Conservation (phyloP, 2,797 vertebrate genomes). For the Pogonophryne albipinna region DNA sequence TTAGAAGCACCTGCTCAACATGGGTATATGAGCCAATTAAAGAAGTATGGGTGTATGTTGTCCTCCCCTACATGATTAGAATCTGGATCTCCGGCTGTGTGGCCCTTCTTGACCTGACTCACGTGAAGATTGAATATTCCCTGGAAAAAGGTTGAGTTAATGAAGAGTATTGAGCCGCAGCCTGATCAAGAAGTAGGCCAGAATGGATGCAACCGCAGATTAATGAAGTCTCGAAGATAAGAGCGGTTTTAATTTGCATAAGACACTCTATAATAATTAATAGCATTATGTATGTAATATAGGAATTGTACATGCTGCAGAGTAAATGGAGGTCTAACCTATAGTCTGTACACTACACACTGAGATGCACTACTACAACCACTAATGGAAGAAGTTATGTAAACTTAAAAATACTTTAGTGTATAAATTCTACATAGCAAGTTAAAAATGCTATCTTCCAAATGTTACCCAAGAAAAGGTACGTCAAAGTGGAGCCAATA, state of each 20-base stretch:
- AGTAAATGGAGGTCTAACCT: conserved; percentile 30
- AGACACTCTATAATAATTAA: conserved; percentile 63
- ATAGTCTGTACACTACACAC: not conserved
- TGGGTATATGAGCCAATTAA: conserved; percentile 75
- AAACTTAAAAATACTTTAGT: not conserved
- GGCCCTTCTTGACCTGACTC: conserved; percentile 65
- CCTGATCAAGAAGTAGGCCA: conserved; percentile 60
- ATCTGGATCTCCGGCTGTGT: conserved; percentile 52
- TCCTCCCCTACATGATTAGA: conserved; percentile 69
- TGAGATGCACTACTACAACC: not conserved
- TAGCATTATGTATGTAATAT: conserved; percentile 45
- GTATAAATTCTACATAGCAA: not conserved
- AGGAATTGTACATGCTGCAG: conserved; percentile 18
- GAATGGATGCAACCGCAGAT: conserved; percentile 66
- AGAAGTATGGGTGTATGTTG: conserved; percentile 62
- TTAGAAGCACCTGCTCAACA: conserved; percentile 75
- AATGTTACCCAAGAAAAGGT: not conserved
- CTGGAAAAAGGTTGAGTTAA: conserved; percentile 64
- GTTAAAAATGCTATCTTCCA: not conserved
- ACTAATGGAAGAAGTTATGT: not conserved
- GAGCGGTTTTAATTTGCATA: conserved; percentile 61
- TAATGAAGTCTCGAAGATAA: conserved; percentile 73
- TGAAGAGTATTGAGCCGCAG: conserved; percentile 56
- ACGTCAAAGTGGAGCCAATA: not conserved
- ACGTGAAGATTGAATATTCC: conserved; percentile 53